These are phyloP conservation scores for Excalfactoria chinensis DNA, from an alignment of 2,113 vertebrate species.

Conservation along the genomic window DNA sequence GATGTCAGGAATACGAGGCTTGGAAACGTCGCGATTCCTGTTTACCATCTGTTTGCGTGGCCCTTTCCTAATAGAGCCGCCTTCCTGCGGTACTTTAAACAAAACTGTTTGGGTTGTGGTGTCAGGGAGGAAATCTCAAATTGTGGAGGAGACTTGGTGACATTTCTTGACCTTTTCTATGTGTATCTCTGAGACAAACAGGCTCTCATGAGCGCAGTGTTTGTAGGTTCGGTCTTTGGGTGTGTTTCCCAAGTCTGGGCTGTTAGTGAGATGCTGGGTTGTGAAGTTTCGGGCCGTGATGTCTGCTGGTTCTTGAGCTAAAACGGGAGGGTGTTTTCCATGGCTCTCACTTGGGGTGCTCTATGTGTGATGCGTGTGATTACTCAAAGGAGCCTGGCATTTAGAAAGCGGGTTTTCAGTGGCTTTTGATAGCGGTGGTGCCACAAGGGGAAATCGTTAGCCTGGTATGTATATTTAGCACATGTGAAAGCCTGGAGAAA, in stretches of 20 bases:
- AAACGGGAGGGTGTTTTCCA: neutral
- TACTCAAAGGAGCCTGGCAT: neutral
- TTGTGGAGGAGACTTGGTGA: neutral
- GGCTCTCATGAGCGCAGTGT: accelerated
- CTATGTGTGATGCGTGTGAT: neutral
- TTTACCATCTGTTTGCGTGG: slow-evolving; percentile 9
- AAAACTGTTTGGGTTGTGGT: slow-evolving; percentile 23
- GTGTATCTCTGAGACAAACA: neutral
- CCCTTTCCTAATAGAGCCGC: neutral
- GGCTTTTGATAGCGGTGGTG: neutral
- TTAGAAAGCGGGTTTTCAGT: neutral
- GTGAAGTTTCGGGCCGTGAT: accelerated
- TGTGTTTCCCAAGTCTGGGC: neutral
- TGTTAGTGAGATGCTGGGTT: accelerated
- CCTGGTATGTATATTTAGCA: neutral
- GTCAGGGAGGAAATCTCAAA: slow-evolving; percentile 14
- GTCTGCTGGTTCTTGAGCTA: neutral
- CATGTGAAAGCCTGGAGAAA: neutral
- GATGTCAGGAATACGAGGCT: neutral
- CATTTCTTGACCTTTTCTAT: neutral
- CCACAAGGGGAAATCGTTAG: neutral
- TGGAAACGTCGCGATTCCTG: neutral
- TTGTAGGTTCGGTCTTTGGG: neutral
- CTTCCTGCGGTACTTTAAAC: neutral
- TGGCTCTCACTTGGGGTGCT: neutral